These are phyloP conservation scores for Diogma glabrata DNA, from an alignment of 2,888 invertebrate genomes.

Conservation along the genomic window DNA sequence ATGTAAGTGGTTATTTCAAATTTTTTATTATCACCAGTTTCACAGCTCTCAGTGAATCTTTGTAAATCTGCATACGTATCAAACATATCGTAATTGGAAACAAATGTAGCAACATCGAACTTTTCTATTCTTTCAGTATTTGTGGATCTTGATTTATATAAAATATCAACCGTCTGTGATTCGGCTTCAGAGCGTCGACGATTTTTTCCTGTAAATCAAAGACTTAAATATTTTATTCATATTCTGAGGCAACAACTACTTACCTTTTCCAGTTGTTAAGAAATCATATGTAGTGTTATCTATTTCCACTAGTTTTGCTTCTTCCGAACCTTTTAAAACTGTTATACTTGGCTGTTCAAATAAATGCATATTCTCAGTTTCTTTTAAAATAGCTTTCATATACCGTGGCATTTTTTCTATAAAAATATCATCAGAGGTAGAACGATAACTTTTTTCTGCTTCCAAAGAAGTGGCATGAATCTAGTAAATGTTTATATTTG, in stretches of 20 bases:
- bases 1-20: conserved; percentile 31
- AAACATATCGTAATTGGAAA: conserved; percentile 67
- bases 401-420: conserved; percentile 36
- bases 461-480: neutral
- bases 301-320: conserved; percentile 44
- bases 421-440: neutral
- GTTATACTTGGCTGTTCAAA: conserved; percentile 53
- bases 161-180: conserved; percentile 51
- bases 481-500: neutral
- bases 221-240: neutral
- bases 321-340: conserved; percentile 45
- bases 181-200: conserved; percentile 54
- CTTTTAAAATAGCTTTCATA: conserved; percentile 49
- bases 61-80: conserved; percentile 49
- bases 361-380: conserved; percentile 52
- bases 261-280: conserved; percentile 53
- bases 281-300: conserved; percentile 56
- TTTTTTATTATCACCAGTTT: conserved; percentile 37
- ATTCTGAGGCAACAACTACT: no score
- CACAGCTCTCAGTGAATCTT: conserved; percentile 24
- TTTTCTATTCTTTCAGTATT: conserved; percentile 43
- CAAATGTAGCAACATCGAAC: conserved; percentile 48
- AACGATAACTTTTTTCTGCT: neutral
- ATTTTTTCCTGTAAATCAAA: conserved; percentile 40
- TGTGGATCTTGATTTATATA: conserved; percentile 53